Evolutionary conservation across 2,113 vertebrate genomes (phyloP), one percentile per base, ranked within the genome.

Genomic region (Montifringilla adamsi): DNA sequence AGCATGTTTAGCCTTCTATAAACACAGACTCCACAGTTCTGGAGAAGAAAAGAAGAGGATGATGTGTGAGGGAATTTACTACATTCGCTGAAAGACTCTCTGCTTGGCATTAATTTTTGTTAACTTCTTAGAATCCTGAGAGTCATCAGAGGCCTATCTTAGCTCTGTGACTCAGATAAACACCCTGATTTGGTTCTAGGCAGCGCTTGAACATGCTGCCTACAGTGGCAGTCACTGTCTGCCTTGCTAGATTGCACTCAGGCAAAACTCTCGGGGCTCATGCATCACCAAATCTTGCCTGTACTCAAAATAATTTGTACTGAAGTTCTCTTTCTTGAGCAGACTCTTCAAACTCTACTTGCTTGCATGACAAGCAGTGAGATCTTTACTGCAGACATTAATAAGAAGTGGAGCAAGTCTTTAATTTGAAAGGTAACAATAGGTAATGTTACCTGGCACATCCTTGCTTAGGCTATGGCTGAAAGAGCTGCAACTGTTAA

Each of bases 1-100:
- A 93, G 81, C 81, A 52, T 15, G 64, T 84, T 94, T 89, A 59
- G 58, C 72, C 68, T 82, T 87, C 81, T 82, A 70, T 90, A 97
- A 97, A 93, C 83, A 91, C 62, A 94, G 91, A 67, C 69, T 95
- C 35, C 43, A 52, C 90, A 78, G 53, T 43, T 73, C 72, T 75
- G 68, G 80, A 76, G 72, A 76, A 87, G 56, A 58, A 93, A 93
- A 93, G 33, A 49, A 91, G 39, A 44, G 20, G 33, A 83, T 79
- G 66, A 80, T 39, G 59, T 69, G 79, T 78, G 83, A 84, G 77
- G 81, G 90, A 89, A 90, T 84, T 73, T 19, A 75, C 47, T 89
- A 7, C 24, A 27, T 69, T 66, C 30, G 0, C 46, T 84, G 41
- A 59, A 81, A 96, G 74, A 73, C 78, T 90, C 15, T 1, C 24